Evolutionary conservation across 2,113 vertebrate species (phyloP).

Genomic region (Rhadina sibilatrix): DNA sequence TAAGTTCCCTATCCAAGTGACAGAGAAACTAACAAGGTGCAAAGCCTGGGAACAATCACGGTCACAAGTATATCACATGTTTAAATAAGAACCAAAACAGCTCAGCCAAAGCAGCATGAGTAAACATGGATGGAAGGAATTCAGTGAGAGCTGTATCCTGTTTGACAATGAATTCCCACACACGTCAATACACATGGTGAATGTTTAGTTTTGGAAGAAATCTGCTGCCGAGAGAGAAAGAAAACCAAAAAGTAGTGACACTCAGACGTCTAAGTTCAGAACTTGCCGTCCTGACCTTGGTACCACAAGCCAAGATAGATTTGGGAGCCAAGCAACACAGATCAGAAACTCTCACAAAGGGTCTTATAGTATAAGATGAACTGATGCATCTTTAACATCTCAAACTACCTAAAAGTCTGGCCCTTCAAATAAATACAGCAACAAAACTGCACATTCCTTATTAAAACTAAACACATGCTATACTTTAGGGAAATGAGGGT

Average conservation of each 20-base stretch:
- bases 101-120: neutral
- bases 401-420: neutral
- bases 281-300: neutral
- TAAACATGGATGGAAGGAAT: neutral
- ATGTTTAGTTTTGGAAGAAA: neutral
- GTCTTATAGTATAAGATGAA: neutral
- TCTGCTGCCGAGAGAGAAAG: neutral
- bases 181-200: neutral
- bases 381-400: neutral
- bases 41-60: neutral
- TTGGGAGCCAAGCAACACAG: neutral
- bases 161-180: neutral
- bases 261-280: neutral
- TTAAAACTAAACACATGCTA: neutral
- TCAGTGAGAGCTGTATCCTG: neutral
- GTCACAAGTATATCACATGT: neutral
- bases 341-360: accelerated
- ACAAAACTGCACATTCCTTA: neutral
- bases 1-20: neutral
- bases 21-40: neutral
- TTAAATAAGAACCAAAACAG: neutral
- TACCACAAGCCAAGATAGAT: neutral
- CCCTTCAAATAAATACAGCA: neutral
- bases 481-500: neutral
- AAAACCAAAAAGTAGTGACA: neutral